phyloP scores from a whole-genome alignment of 64 coral and sea anemone species.

The Pachyseris speciosa region DNA sequence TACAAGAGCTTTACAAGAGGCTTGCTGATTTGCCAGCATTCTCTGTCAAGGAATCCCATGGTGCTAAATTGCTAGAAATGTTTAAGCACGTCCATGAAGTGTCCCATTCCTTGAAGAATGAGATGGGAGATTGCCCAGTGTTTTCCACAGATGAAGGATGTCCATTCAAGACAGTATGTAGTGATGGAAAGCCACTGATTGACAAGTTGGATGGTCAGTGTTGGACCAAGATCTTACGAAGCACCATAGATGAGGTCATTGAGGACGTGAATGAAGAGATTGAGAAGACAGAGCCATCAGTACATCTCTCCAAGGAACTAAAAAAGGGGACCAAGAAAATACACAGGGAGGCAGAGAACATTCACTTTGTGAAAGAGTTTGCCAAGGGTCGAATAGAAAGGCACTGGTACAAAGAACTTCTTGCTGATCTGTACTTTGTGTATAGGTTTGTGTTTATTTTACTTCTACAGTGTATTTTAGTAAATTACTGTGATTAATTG shows the following conservation, averaged over 20 bases:
- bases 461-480: not conserved
- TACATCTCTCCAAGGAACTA: slow-evolving; percentile 88
- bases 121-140: slow-evolving; percentile 93
- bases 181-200: slow-evolving; percentile 93
- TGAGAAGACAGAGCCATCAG: slow-evolving; percentile 57
- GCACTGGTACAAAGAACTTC: slow-evolving; percentile 75
- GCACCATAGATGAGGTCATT: slow-evolving; percentile 51
- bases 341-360: slow-evolving; percentile 82
- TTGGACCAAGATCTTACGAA: slow-evolving; percentile 80
- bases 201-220: slow-evolving; percentile 77
- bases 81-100: slow-evolving; percentile 83
- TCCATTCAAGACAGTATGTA: slow-evolving; percentile 97
- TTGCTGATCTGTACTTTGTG: slow-evolving; percentile 92
- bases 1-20: slow-evolving; percentile 80
- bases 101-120: slow-evolving; percentile 73
- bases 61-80: slow-evolving; percentile 71
- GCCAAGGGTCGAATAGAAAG: slow-evolving; percentile 85
- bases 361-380: slow-evolving; percentile 92
- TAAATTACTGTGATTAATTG: no score
- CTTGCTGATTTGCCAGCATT: slow-evolving; percentile 77
- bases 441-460: slow-evolving; percentile 74
- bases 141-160: slow-evolving; percentile 82
- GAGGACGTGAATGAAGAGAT: slow-evolving; percentile 52
- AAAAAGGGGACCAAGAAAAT: slow-evolving; percentile 84
- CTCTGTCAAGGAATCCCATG: slow-evolving; percentile 64